phyloP scores from a whole-genome alignment of 2,113 vertebrate genomes.

The Carollia perspicillata region DNA sequence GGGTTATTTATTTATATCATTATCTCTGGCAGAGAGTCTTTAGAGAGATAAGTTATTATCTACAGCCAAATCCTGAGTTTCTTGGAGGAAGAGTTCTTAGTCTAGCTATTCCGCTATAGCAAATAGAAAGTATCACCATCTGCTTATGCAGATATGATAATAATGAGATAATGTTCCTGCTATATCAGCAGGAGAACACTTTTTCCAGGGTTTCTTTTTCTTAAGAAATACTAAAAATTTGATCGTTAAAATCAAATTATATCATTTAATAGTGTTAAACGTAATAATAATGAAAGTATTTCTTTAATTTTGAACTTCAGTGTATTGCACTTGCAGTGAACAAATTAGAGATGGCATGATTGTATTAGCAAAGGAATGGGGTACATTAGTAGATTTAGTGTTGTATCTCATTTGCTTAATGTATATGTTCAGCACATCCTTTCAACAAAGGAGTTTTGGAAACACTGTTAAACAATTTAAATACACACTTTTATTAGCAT shows the following conservation, averaged over 20 bases:
- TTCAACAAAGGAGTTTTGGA: constrained; percentile 19
- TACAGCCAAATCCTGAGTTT: background rate
- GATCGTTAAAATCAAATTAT: constrained; percentile 23
- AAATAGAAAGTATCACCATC: constrained; percentile 12
- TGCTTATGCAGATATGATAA: background rate
- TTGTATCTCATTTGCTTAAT: constrained; percentile 16
- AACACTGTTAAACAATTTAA: constrained; percentile 15
- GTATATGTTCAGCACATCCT: background rate
- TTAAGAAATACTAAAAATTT: constrained; percentile 37
- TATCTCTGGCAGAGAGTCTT: background rate
- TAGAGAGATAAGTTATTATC: background rate
- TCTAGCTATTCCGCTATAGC: background rate
- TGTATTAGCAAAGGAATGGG: background rate
- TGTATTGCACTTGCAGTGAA: constrained; percentile 7
- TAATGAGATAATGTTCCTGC: background rate
- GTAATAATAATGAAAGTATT: constrained; percentile 35
- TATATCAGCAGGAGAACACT: background rate
- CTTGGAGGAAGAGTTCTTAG: background rate
- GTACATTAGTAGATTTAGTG: constrained; percentile 7
- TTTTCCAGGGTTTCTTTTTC: constrained; percentile 5
- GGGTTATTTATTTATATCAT: background rate
- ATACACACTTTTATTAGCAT: background rate
- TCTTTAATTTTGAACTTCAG: constrained; percentile 47
- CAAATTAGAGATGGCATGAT: constrained; percentile 1
- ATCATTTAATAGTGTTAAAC: constrained; percentile 21